Evolutionary conservation across 2,797 vertebrate species (phyloP).

Genomic region (Tragelaphus eurycerus): DNA sequence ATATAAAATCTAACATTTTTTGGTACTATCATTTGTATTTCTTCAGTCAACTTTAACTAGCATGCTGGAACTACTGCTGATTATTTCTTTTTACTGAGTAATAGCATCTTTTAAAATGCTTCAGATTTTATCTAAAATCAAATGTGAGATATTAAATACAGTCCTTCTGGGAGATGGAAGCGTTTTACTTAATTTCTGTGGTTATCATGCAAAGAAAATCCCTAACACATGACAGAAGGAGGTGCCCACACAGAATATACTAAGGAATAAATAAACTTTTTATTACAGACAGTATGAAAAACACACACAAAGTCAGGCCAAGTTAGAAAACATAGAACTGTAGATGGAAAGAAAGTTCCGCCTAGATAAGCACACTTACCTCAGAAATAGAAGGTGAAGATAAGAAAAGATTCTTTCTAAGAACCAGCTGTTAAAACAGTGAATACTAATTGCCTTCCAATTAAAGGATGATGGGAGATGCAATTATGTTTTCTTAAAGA

Average conservation of each 20-base stretch:
- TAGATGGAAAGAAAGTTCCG: neutral
- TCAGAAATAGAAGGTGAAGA: neutral
- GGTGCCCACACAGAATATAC: constrained; percentile 1
- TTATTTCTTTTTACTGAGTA: constrained; percentile 41
- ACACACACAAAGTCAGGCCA: neutral
- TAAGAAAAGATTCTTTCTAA: constrained; percentile 46
- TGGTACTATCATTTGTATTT: neutral
- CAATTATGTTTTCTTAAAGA: neutral
- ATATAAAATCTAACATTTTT: neutral
- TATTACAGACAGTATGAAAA: neutral
- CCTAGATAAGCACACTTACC: neutral
- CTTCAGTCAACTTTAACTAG: neutral
- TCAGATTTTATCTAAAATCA: constrained; percentile 70
- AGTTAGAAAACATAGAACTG: neutral
- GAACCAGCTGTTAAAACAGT: constrained; percentile 50
- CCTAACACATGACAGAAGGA: neutral
- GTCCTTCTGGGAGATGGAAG: constrained; percentile 38
- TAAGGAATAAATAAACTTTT: neutral
- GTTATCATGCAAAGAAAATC: constrained; percentile 52
- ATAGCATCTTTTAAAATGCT: constrained; percentile 51
- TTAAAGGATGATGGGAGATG: constrained; percentile 50
- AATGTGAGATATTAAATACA: constrained; percentile 46
- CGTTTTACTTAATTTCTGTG: constrained; percentile 59
- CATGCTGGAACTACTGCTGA: neutral
- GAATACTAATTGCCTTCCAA: constrained; percentile 62